Conservation (phyloP, 2,888 invertebrate genomes). For the Apodemia duryi region DNA sequence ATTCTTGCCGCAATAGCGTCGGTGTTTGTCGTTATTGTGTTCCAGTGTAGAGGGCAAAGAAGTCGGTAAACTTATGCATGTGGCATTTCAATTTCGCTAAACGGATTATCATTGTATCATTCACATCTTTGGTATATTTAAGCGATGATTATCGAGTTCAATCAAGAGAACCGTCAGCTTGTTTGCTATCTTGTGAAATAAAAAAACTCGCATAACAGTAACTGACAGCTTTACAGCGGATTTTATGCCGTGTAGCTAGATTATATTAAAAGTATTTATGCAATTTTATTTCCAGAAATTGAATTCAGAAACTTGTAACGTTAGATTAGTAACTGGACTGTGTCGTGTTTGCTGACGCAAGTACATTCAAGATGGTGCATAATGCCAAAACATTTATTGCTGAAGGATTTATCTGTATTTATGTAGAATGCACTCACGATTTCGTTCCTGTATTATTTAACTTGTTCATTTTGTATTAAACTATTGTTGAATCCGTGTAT, state of each 20-base stretch:
- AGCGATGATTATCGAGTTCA: too few relatives aligned
- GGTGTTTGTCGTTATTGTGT: too few relatives aligned
- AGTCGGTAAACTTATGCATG: too few relatives aligned
- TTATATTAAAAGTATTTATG: background rate
- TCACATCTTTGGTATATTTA: too few relatives aligned
- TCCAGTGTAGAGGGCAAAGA: too few relatives aligned
- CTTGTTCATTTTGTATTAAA: slow-evolving; percentile 15
- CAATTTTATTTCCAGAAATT: background rate
- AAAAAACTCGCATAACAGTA: too few relatives aligned
- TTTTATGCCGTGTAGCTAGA: background rate
- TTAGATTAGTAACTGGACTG: slow-evolving; percentile 18
- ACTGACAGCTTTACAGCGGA: too few relatives aligned
- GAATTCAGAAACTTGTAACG: slow-evolving; percentile 11
- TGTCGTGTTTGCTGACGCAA: slow-evolving; percentile 19
- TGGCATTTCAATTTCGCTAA: too few relatives aligned
- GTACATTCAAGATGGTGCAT: slow-evolving; percentile 20
- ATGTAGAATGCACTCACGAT: slow-evolving; percentile 17
- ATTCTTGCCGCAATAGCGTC: too few relatives aligned
- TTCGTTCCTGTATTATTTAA: slow-evolving; percentile 15
- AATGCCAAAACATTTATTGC: slow-evolving; percentile 23
- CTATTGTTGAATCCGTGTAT: slow-evolving; percentile 6
- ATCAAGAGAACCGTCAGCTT: too few relatives aligned
- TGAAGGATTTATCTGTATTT: slow-evolving; percentile 22
- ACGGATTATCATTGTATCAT: too few relatives aligned
- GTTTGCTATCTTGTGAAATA: too few relatives aligned